Evolutionary conservation across 37 sponge, comb jelly and placozoan species (phyloP).

Genomic region (Cliona cf. orientalis): DNA sequence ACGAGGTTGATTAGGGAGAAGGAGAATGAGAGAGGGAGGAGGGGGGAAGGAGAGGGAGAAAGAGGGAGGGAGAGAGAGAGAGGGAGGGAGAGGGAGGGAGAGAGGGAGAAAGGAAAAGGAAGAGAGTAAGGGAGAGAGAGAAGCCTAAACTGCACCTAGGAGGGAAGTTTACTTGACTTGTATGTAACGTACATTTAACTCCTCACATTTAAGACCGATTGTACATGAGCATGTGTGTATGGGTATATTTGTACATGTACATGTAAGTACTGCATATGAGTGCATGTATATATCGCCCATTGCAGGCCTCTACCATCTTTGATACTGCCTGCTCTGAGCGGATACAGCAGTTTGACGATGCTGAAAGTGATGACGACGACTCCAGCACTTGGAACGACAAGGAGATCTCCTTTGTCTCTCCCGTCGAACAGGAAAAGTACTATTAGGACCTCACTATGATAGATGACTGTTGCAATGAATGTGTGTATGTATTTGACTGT

Average conservation of each 20-base stretch:
- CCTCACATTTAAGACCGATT: too few relatives aligned
- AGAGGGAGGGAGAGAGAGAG: not conserved
- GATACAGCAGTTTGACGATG: conserved; percentile 82
- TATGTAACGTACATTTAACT: too few relatives aligned
- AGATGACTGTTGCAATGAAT: not conserved
- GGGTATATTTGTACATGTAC: too few relatives aligned
- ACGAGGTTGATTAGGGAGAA: not conserved
- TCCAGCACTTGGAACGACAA: conserved; percentile 49
- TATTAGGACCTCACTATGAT: not conserved
- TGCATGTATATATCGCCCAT: too few relatives aligned
- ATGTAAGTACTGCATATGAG: too few relatives aligned
- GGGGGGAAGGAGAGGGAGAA: not conserved
- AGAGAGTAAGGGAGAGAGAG: too few relatives aligned
- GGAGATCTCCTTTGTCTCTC: conserved; percentile 33
- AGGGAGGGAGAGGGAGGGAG: not conserved
- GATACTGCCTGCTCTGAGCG: conserved; percentile 64
- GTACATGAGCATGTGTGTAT: too few relatives aligned
- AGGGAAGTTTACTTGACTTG: too few relatives aligned
- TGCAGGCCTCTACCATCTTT: conserved; percentile 41
- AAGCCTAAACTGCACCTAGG: too few relatives aligned
- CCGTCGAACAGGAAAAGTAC: conserved; percentile 36
- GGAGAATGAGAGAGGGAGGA: not conserved
- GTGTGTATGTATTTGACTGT: not conserved
- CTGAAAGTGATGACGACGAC: conserved; percentile 35
- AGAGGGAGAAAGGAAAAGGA: too few relatives aligned